Evolutionary conservation across 2,113 vertebrate genomes (phyloP), one percentile per base, ranked within the genome.

Genomic region (Vulpes ferrilata): DNA sequence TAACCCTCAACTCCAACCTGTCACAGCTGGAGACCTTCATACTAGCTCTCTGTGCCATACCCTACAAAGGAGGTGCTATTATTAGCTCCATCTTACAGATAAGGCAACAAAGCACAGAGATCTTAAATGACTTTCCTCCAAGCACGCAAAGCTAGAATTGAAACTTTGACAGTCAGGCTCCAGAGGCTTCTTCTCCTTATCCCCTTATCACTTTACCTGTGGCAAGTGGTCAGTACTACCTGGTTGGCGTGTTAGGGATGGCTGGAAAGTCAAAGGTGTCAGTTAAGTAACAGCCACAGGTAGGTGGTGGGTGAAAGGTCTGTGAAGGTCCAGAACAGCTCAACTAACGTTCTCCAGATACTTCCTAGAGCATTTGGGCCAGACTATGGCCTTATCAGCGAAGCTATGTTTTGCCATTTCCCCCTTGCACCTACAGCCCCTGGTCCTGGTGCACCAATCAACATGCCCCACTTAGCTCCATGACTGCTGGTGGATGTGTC

Each of bases 401-500:
- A 43, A 67, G 30, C 65, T 11, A 1, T 27, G 16, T 32, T 25
- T 35, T 59, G 35, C 53, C 48, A 59, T 51, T 79, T 0, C 0
- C 69, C 20, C 19, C 71, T 27, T 11, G 10, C 27, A 13, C 30
- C 81, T 62, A 19, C 11, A 55, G 88, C 20, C 9, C 5, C 5
- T 0, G 17, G 38, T 8, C 5, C 5, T 0, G 17, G 38, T 32
- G 79, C 0, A 2, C 67, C 60, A 79, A 7, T 22, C 67, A 32
- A 38, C 57, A 5, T 0, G 0, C 19, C 59, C 65, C 3, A 2
- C 15, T 11, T 1, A 0, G 25, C 71, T 67, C 53, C 5, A 16
- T 5, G 51, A 48, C 0, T 11, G 3, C 16, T 12, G 12, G 12
- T 4, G n/a, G 20, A 7, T 2, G 5, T 11, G 53, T 64, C 35